These are phyloP conservation scores for Coenobita brevimanus DNA, from an alignment of 1,140 invertebrate species.

Conservation along the genomic window DNA sequence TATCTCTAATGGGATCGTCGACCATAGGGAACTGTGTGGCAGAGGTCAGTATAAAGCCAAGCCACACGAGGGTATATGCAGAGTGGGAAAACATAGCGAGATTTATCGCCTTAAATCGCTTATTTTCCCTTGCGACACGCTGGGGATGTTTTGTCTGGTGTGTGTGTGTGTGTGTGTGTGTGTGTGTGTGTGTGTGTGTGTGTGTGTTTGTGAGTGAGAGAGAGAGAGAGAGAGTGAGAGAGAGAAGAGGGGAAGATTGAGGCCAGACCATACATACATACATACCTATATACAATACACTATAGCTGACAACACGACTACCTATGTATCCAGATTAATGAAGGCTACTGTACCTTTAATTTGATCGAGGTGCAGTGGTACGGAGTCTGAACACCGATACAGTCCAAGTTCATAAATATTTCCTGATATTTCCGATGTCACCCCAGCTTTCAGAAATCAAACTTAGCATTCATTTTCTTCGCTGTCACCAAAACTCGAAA, in stretches of 20 bases:
- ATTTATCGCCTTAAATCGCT: slow-evolving; percentile 26
- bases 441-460: too few relatives aligned
- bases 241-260: too few relatives aligned
- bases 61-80: slow-evolving; percentile 12
- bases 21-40: not conserved
- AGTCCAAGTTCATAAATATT: too few relatives aligned
- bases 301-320: too few relatives aligned
- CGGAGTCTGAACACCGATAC: too few relatives aligned
- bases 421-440: too few relatives aligned
- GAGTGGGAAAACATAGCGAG: slow-evolving; percentile 1
- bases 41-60: not conserved
- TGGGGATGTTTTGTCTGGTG: not conserved
- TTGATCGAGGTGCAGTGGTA: too few relatives aligned
- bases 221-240: not conserved
- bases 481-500: too few relatives aligned
- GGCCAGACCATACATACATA: not conserved
- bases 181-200: not conserved
- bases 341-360: too few relatives aligned
- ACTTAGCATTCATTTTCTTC: too few relatives aligned
- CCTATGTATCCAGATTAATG: too few relatives aligned
- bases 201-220: not conserved
- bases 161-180: not conserved
- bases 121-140: slow-evolving; percentile 20
- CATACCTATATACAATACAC: too few relatives aligned
- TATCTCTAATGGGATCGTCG: not conserved